phyloP scores from a whole-genome alignment of 2,113 vertebrate genomes.

The Laterallus jamaicensis region DNA sequence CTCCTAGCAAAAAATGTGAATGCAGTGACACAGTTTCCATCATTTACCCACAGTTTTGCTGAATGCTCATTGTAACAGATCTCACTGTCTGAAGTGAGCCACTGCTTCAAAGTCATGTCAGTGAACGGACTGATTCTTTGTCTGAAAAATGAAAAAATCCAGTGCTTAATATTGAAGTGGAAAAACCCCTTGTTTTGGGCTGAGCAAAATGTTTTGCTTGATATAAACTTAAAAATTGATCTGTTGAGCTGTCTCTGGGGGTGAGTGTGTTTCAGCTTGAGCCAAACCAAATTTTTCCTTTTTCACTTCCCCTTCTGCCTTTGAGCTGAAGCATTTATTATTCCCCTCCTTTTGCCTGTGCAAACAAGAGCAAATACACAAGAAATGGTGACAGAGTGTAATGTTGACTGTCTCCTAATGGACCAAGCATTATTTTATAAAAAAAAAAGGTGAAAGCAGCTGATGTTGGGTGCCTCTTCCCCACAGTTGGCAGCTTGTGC shows the following conservation, averaged over 20 bases:
- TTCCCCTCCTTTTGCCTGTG: background rate
- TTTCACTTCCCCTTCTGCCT: constrained; percentile 12
- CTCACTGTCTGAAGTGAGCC: background rate
- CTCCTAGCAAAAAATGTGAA: background rate
- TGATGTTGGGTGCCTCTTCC: constrained; percentile 8
- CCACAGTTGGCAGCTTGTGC: constrained; percentile 87
- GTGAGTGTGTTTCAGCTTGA: constrained; percentile 1
- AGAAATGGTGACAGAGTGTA: background rate
- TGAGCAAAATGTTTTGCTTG: constrained; percentile 1
- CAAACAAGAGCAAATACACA: background rate
- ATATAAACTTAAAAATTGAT: constrained; percentile 5
- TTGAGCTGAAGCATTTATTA: background rate
- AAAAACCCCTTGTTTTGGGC: background rate
- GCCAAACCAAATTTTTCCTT: constrained; percentile 33
- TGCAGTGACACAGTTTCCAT: background rate
- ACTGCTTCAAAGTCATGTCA: background rate
- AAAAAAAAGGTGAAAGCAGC: background rate
- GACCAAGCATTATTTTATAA: background rate
- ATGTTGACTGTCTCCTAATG: background rate
- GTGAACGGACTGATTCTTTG: background rate
- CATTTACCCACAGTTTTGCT: background rate
- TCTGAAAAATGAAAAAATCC: background rate
- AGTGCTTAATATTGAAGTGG: background rate
- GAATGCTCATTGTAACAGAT: background rate
- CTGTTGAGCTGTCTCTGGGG: background rate